A percentile compares a stretch with the other conserved stretches of the same genome.
Conservation (phyloP, 1,140 invertebrate genomes). For the Parasteatoda tepidariorum region DNA sequence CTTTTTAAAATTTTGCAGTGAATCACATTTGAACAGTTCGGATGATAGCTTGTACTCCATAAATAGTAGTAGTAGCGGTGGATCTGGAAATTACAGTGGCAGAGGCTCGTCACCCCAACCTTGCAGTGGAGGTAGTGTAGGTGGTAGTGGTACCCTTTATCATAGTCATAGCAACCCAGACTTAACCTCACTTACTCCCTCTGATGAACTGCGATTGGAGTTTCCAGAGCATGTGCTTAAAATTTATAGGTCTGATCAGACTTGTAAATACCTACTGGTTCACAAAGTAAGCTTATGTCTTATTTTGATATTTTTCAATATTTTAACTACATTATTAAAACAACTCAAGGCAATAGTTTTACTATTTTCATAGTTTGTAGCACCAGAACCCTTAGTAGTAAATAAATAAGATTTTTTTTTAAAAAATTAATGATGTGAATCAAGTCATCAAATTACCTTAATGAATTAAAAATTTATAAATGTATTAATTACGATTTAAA, state of each 20-base stretch:
- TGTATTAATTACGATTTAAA: too few species aligned
- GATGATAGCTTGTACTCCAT: conserved; percentile 62
- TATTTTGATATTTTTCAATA: too few species aligned
- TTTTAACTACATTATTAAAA: too few species aligned
- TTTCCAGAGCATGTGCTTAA: conserved; percentile 98
- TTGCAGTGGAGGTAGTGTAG: conserved; percentile 62
- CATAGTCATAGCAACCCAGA: conserved; percentile 91
- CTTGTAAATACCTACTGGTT: conserved; percentile 95
- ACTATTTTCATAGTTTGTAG: not conserved
- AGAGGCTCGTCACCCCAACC: conserved; percentile 68
- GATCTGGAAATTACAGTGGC: conserved; percentile 61
- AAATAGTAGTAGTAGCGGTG: conserved; percentile 63
- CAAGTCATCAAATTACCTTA: too few species aligned
- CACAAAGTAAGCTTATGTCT: conserved; percentile 78
- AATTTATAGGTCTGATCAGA: conserved; percentile 91
- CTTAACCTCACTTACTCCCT: conserved; percentile 71
- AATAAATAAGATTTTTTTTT: too few species aligned
- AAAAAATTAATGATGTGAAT: too few species aligned
- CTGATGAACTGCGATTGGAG: conserved; percentile 76
- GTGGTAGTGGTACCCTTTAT: conserved; percentile 58
- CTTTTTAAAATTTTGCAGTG: too few species aligned
- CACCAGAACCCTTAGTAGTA: not conserved
- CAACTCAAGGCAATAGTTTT: too few species aligned
- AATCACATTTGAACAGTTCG: conserved; percentile 62
- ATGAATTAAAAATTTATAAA: too few species aligned